A percentile compares a stretch with the other conserved stretches of the same genome.
phyloP scores from a whole-genome alignment of 2,888 invertebrate species.

The Molorchus minor region DNA sequence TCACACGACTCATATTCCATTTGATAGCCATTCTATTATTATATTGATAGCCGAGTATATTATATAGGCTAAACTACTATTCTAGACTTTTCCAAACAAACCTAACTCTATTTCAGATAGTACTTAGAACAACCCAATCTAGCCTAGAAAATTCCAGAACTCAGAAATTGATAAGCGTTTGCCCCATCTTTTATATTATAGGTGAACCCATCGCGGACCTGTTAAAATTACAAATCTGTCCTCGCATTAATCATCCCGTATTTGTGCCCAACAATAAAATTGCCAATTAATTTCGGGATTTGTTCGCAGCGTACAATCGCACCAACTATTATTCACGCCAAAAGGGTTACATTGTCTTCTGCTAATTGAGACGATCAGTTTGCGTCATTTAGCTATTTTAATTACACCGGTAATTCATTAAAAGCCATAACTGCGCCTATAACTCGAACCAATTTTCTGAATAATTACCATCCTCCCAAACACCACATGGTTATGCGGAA shows the following conservation, averaged over 20 bases:
- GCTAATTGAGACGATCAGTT: constrained; percentile 60
- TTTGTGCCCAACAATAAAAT: constrained; percentile 47
- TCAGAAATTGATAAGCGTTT: no score
- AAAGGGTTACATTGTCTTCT: constrained; percentile 54
- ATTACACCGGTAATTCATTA: constrained; percentile 52
- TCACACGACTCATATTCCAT: no score
- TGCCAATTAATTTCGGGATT: constrained; percentile 58
- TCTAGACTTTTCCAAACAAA: no score
- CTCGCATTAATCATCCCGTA: constrained; percentile 17
- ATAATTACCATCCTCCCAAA: constrained; percentile 38
- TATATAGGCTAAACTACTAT: no score
- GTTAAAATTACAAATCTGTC: constrained; percentile 20
- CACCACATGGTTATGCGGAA: constrained; percentile 36
- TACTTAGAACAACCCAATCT: no score
- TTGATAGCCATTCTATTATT: no score
- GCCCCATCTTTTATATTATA: no score
- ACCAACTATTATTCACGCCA: constrained; percentile 55
- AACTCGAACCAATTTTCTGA: constrained; percentile 45
- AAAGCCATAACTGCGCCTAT: constrained; percentile 49
- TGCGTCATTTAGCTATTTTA: constrained; percentile 57
- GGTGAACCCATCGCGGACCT: no score
- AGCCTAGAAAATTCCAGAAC: no score
- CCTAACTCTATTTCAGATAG: no score
- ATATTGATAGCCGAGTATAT: no score
- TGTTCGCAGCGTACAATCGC: constrained; percentile 50